Percentiles rank a stretch among this genome's conserved stretches.
phyloP scores from a whole-genome alignment of 2,888 invertebrate species.

The Plagodis pulveraria region DNA sequence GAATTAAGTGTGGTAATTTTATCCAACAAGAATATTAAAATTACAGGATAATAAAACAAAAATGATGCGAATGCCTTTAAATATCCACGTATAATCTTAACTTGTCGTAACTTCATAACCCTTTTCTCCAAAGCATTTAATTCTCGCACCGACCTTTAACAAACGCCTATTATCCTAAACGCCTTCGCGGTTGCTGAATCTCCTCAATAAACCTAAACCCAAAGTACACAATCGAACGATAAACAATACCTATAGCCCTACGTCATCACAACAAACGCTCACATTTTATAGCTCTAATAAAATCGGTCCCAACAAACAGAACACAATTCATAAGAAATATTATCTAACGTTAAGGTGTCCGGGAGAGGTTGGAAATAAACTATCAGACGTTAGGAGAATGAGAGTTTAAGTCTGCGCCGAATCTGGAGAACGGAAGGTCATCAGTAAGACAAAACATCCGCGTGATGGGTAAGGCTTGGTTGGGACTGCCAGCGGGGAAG shows the following conservation, averaged over 20 bases:
- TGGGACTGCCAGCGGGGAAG: conserved; percentile 3
- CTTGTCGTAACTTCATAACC: neutral
- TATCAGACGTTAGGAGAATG: conserved; percentile 73
- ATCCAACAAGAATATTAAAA: too few species aligned
- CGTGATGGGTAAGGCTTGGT: conserved; percentile 27
- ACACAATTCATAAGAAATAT: conserved; percentile 67
- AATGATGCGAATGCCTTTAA: too few species aligned
- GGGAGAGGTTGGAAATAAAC: conserved; percentile 64
- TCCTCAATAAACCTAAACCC: conserved; percentile 21
- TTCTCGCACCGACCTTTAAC: conserved; percentile 7
- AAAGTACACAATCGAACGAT: conserved; percentile 30
- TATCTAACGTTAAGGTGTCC: conserved; percentile 61
- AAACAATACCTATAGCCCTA: conserved; percentile 30
- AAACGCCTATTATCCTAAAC: conserved; percentile 24
- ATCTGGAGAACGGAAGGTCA: conserved; percentile 61
- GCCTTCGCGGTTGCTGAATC: conserved; percentile 23
- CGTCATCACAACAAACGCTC: conserved; percentile 36
- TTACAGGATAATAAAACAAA: too few species aligned
- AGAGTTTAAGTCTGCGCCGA: conserved; percentile 78
- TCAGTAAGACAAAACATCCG: conserved; percentile 63
- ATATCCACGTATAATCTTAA: too few species aligned
- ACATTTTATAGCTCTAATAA: conserved; percentile 41
- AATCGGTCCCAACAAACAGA: conserved; percentile 47
- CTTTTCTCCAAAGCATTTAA: neutral
- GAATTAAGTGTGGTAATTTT: too few species aligned